Base-by-base conservation (phyloP, 2,797 vertebrate genomes). In the Sebastiscus albofasciatus region DNA sequence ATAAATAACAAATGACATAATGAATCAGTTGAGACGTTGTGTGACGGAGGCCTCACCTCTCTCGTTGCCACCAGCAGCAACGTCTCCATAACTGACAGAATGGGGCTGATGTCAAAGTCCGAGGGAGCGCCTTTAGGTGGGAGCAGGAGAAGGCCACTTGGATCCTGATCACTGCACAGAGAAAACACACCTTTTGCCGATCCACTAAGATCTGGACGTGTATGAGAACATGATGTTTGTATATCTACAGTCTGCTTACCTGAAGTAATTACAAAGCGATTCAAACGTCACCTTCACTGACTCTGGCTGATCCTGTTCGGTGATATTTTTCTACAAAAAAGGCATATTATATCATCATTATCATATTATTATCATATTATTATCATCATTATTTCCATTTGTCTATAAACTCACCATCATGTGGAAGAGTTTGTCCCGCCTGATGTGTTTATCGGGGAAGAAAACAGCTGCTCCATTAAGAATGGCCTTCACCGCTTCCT, bases 201-300 rank as follows among this genome's bases (percentile, higher is more conserved):
- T 56, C 26, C 34, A 27, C 8, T 39, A 10, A 24, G 7, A 31
- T 14, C 16, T 18, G 13, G 14, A 24, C 20, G 22, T 59, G 36
- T 33, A 16, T 4, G 7, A 65, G 8, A 52, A 13, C 13, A 39
- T 66, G 9, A 20, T 34, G 36, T 67, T 42, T 65, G 62, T 1
- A 24, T 20, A 18, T 34, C 3, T 70, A 6, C 29, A 29, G 36
- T 8, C 4, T 22, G 3, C 74, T 95, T 82, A 99, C 98, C 98
- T 99, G 95, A 99, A 99, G 93, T 99, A 98, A 4, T 96, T 96
- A 91, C 98, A 99, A 52, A 99, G 95, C 10, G 98, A 99, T 82
- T 96, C 96, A 90, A 99, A 99, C 1, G 97, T 98, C 81, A 99
- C 96, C 79, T 96, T 98, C 8, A 96, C 92, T 0, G 98, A 99